A percentile compares a stretch with the other conserved stretches of the same genome.
phyloP scores from a whole-genome alignment of 2,888 invertebrate genomes.

The Rhabditoides inermis region DNA sequence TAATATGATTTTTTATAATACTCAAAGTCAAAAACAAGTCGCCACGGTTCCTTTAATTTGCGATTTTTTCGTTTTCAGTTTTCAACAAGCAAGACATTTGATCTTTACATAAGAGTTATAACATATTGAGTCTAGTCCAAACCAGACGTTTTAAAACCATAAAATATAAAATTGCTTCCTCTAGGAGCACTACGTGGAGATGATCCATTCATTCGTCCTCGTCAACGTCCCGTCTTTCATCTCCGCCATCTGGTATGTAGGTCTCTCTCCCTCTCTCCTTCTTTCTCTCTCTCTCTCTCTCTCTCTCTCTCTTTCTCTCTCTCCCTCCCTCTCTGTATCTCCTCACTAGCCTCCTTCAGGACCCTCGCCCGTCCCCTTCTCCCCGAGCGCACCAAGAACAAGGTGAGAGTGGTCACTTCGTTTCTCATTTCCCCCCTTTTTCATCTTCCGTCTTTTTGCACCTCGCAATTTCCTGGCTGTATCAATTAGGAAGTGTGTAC shows the following conservation, averaged over 20 bases:
- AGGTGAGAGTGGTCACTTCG: conserved; percentile 18
- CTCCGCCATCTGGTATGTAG: conserved; percentile 24
- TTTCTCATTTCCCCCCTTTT: conserved; percentile 2
- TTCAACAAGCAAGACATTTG: too few relatives aligned
- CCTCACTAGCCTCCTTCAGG: conserved; percentile 6
- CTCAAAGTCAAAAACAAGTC: too few relatives aligned
- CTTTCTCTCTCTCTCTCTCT: conserved; percentile 3
- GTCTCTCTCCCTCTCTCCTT: conserved; percentile 5
- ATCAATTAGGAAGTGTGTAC: too few relatives aligned
- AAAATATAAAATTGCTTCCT: too few relatives aligned
- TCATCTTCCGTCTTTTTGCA: too few relatives aligned
- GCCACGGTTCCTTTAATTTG: too few relatives aligned
- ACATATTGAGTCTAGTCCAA: too few relatives aligned
- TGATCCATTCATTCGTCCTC: conserved; percentile 46
- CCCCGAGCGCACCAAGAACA: conserved; percentile 45
- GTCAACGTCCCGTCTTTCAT: conserved; percentile 49
- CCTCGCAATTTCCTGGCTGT: too few relatives aligned
- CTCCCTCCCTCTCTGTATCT: not conserved
- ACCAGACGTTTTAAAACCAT: too few relatives aligned
- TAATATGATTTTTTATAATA: too few relatives aligned
- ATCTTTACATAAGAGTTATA: too few relatives aligned
- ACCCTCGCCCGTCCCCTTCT: conserved; percentile 41
- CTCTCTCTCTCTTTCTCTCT: not conserved
- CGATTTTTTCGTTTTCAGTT: too few relatives aligned
- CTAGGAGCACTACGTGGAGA: conserved; percentile 44